Conservation (phyloP, 2,797 vertebrate genomes). For the Xenops minutus region DNA sequence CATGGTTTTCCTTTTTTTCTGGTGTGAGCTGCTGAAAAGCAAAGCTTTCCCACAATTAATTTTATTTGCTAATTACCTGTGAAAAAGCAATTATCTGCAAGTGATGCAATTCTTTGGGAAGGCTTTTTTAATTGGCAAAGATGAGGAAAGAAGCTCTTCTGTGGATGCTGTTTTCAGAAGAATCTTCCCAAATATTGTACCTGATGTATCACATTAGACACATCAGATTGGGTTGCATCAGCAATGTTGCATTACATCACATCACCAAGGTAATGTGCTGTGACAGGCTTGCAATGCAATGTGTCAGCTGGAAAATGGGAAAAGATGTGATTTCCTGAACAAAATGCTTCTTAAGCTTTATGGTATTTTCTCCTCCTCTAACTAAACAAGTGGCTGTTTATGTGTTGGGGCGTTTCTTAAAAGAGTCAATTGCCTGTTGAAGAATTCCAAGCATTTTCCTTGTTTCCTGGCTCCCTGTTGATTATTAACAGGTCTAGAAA, state of each 20-base stretch:
- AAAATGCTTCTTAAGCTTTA: constrained; percentile 42
- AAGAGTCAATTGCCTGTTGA: background rate
- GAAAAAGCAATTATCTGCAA: constrained; percentile 50
- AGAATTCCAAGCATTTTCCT: background rate
- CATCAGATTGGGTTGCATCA: constrained; percentile 54
- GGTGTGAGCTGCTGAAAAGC: background rate
- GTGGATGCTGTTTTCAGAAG: background rate
- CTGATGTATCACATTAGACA: constrained; percentile 62
- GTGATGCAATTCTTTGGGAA: constrained; percentile 5
- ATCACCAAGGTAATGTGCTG: constrained; percentile 46
- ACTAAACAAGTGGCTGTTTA: background rate
- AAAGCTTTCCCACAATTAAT: constrained; percentile 45
- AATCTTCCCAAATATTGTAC: constrained; percentile 15
- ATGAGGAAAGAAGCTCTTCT: background rate
- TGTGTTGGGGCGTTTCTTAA: background rate
- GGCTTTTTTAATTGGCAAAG: constrained; percentile 7
- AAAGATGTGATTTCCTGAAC: constrained; percentile 58
- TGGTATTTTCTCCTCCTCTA: background rate
- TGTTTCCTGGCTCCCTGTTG: background rate
- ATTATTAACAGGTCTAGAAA: background rate
- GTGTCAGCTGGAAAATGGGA: constrained; percentile 64
- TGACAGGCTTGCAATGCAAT: constrained; percentile 44
- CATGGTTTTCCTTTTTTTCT: background rate
- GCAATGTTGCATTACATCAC: constrained; percentile 38
- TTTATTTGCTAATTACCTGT: constrained; percentile 55